Conservation (phyloP, 2,888 invertebrate species). For the Xestia c-nigrum region DNA sequence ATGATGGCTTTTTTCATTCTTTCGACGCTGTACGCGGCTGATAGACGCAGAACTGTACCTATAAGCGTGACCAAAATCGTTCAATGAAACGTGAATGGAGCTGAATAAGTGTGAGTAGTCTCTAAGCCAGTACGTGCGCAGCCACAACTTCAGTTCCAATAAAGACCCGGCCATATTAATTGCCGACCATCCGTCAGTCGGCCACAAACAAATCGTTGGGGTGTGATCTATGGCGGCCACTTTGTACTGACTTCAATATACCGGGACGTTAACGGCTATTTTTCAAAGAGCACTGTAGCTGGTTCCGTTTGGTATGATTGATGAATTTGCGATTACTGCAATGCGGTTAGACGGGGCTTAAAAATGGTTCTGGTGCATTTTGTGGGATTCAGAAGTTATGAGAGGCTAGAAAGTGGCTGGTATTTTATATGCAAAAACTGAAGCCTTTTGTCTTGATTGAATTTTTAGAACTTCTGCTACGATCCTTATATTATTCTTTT, state of each 20-base stretch:
- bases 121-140: slow-evolving; percentile 37
- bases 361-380: slow-evolving; percentile 16
- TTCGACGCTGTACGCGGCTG: too few relatives aligned
- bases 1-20: too few relatives aligned
- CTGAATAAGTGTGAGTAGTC: too few relatives aligned
- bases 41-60: too few relatives aligned
- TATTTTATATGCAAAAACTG: not conserved
- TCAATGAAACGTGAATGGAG: too few relatives aligned
- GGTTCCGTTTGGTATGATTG: slow-evolving; percentile 60
- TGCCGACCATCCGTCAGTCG: slow-evolving; percentile 75
- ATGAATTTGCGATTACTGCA: slow-evolving; percentile 59
- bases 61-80: too few relatives aligned
- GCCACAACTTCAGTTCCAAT: slow-evolving; percentile 72
- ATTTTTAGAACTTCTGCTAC: not conserved
- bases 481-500: not conserved
- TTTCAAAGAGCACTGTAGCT: slow-evolving; percentile 57
- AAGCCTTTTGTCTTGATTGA: not conserved
- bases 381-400: not conserved
- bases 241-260: slow-evolving; percentile 76
- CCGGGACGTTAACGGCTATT: slow-evolving; percentile 64
- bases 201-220: slow-evolving; percentile 80
- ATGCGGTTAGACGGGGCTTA: slow-evolving; percentile 50
- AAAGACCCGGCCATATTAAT: slow-evolving; percentile 78
- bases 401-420: not conserved
- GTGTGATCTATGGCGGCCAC: slow-evolving; percentile 76